Evolutionary conservation across 2,888 invertebrate species (phyloP), one percentile per base, ranked within the genome.

Genomic region (Patella depressa): DNA sequence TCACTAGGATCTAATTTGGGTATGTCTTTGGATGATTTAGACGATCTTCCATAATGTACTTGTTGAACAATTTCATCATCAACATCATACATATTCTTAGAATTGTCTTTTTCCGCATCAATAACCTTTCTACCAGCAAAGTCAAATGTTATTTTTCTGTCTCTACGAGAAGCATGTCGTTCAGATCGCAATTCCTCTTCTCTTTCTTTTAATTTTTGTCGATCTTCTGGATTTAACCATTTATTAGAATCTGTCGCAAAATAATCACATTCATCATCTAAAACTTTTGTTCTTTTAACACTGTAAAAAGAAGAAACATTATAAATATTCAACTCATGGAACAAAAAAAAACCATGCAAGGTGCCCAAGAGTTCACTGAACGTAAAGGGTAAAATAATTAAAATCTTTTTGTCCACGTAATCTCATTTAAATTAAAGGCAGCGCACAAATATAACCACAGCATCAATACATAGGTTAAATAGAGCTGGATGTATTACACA

Each of bases 251-350:
- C 94, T n/a, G 89, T 88, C 4, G 90, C 84, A 86, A 96, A 99
- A 91, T 98, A 98, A 91, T 98, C 98, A 82, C 95, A 94, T 90
- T 98, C 97, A 90, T 98, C 98, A 90, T 99, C 98, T 71, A 96
- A 96, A 9, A 97, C 96, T 88, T 94, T 94, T 0, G 93, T 93
- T 77, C 96, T 94, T 65, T 94, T 93, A 84, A 94, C 94, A 88
- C 96, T 95, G 86, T 45, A 90, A 87, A 54, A 72, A 73, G 34
- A 53, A 9, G 57, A 71, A 19, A 53, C 19, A 57, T 71, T 24
- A 29, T 24, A 14, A 69, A 34, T 34, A 34, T 17, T 11, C 14
- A 34, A 19, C 11, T 53, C 3, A 45, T 45, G 3, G 24, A 57
- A 24, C 7, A 59, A 24, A 74, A 54, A 73, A 74, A 29, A 72